Base-by-base conservation (phyloP, 2,888 invertebrate species). In the Therioaphis trifolii region DNA sequence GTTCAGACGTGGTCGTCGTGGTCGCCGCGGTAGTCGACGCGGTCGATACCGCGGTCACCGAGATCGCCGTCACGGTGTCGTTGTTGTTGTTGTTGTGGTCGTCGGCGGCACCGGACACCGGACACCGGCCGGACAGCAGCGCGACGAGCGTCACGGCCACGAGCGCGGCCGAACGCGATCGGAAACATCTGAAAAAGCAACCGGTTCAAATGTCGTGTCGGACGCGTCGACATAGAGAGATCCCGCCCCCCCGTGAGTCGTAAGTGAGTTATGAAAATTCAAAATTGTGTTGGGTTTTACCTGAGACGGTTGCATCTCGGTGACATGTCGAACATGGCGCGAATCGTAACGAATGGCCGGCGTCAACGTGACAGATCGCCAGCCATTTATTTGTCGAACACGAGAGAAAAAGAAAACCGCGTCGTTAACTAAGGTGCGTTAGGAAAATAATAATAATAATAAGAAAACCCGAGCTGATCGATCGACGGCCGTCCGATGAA, bases 271-370 rank as follows among this genome's bases (percentile, higher is more conserved):
- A 35, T 35, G 3, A 5, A 5, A 35, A 35, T n/a, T n/a, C 35
- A 35, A 35, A 35, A 35, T 5, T 35, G 35, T 35, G 35, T 35
- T 5, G 35, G 35, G 35, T 35, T 14, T 55, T 80, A 80, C 80
- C 80, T 72, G 15, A 27, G 71, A 21, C 80, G 58, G 49, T 61
- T 27, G 78, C 55, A 69, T 79, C 43, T 79, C 14, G 71, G 61
- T 4, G 71, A 49, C 49, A 72, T 61, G 79, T 29, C 55, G 69
- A 58, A 15, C 71, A 71, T 80, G 46, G 21, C 61, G 71, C 58
- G 68, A 24, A 68, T 77, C 21, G 66, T 55, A 7, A 35, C 52
- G 18, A 21, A 40, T 12, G 66, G 0, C 2, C 14, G 49, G 52
- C 21, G 55, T 75, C 75, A 61, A 35, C 5, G 43, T 4, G 24